phyloP scores from a whole-genome alignment of 2,113 vertebrate species.

The Isurus oxyrinchus region DNA sequence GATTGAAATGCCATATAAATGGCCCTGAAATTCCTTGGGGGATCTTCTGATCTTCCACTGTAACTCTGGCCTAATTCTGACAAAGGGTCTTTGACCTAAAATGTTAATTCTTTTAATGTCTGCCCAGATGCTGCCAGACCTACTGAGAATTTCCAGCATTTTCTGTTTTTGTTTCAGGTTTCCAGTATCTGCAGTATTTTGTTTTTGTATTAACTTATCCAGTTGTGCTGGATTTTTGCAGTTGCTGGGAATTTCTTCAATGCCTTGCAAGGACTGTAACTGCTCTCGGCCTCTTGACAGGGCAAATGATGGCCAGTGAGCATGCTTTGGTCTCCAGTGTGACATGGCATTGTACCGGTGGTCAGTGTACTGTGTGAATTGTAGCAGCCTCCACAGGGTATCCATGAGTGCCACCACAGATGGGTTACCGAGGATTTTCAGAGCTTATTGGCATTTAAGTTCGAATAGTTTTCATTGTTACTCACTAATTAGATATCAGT shows the following conservation, averaged over 20 bases:
- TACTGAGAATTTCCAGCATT: neutral
- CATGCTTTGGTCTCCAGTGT: neutral
- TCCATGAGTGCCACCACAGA: neutral
- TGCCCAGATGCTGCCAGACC: neutral
- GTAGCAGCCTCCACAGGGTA: neutral
- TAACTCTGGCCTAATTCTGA: neutral
- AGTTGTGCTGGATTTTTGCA: neutral
- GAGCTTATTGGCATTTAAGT: neutral
- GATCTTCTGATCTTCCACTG: neutral
- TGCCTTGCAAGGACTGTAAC: neutral
- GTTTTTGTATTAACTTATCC: neutral
- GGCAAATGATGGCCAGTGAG: neutral
- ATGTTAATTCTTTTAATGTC: neutral
- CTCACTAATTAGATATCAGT: neutral
- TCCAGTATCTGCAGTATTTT: neutral
- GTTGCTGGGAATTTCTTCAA: neutral
- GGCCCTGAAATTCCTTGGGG: neutral
- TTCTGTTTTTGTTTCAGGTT: neutral
- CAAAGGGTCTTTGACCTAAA: neutral
- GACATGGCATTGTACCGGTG: neutral
- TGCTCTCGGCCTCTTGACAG: neutral
- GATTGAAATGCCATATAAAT: neutral
- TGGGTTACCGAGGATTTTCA: neutral
- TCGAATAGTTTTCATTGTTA: neutral
- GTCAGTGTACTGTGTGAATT: neutral